Conservation (phyloP, 2,113 vertebrate genomes). For the Tamias sibiricus region DNA sequence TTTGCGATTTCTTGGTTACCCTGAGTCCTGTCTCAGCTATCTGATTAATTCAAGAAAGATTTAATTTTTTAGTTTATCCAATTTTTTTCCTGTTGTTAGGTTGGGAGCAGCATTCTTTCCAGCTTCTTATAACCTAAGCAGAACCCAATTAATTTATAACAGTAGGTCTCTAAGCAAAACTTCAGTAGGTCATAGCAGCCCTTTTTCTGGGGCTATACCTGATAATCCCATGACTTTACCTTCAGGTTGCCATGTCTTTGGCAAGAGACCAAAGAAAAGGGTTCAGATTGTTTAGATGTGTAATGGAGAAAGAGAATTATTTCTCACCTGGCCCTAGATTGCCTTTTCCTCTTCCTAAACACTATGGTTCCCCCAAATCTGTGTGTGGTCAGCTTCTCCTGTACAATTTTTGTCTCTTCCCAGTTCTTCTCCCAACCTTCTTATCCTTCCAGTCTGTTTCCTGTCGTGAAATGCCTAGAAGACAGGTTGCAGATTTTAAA, state of each 20-base stretch:
- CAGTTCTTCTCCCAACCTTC: neutral
- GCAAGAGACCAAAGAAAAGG: neutral
- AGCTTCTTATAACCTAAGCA: neutral
- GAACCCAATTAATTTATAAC: slow-evolving; percentile 1
- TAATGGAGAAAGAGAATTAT: neutral
- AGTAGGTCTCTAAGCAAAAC: neutral
- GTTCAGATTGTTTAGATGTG: neutral
- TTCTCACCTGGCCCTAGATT: neutral
- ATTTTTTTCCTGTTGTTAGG: neutral
- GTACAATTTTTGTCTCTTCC: neutral
- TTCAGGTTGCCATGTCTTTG: neutral
- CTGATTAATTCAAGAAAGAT: neutral
- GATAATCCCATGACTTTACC: neutral
- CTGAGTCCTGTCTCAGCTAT: neutral
- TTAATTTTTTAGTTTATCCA: slow-evolving; percentile 19
- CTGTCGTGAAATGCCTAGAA: neutral
- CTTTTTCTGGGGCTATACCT: neutral
- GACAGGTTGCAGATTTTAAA: neutral
- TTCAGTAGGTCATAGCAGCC: neutral
- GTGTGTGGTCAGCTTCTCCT: neutral
- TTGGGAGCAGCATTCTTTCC: neutral
- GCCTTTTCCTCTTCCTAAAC: neutral
- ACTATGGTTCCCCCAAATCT: neutral
- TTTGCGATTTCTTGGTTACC: neutral
- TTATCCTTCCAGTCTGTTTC: neutral